Conservation (phyloP, 2,113 vertebrate species). For the human region GRCh38 chr16:10471501-10472000, state of each 20-base stretch:
- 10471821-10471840: not conserved
- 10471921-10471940: not conserved
- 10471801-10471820: constrained; percentile 7
- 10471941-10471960: not conserved
- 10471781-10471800: not conserved
- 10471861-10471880: not conserved
- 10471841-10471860: not conserved
- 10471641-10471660: not conserved
- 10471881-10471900: not conserved
- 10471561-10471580: not conserved
- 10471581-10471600: not conserved
- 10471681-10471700: not conserved
- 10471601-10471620: not conserved
- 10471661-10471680: not conserved
- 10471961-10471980: not conserved
- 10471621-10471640: not conserved
- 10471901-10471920: not conserved
- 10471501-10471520: not conserved
- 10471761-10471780: constrained; percentile 1
- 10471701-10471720: not conserved
- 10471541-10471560: not conserved
- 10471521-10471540: not conserved
- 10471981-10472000: not conserved
- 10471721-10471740: not conserved
- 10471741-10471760: not conserved